These are phyloP conservation scores for Mastigias papua DNA, from an alignment of 30 jellyfish, hydroid and myxozoan species.

Conservation along the genomic window DNA sequence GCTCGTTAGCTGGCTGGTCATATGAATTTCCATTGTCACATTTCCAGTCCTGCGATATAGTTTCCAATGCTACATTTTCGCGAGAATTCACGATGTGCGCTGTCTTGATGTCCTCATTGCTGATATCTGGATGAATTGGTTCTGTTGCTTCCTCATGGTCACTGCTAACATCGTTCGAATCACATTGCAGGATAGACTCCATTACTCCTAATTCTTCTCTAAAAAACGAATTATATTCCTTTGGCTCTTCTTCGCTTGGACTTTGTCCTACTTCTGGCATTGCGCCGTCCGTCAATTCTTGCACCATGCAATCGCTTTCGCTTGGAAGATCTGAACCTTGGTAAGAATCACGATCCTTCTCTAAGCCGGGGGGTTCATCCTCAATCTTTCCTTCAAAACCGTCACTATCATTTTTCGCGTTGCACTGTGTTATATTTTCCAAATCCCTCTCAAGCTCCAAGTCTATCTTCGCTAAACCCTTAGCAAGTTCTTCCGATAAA, in stretches of 20 bases:
- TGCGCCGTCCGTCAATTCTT: background rate
- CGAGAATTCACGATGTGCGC: background rate
- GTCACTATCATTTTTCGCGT: background rate
- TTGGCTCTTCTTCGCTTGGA: slow-evolving; percentile 1
- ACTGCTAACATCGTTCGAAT: background rate
- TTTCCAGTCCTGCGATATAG: background rate
- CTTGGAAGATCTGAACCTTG: background rate
- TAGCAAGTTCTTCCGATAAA: slow-evolving; percentile 25
- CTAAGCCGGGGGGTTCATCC: background rate
- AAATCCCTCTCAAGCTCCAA: background rate
- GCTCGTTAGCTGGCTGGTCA: background rate
- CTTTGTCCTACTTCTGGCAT: slow-evolving; percentile 1
- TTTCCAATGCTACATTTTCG: background rate
- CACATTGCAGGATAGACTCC: background rate
- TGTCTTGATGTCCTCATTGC: slow-evolving; percentile 4
- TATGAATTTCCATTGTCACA: background rate
- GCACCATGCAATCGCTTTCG: background rate
- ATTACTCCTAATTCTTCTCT: background rate
- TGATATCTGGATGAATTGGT: background rate
- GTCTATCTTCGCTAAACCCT: background rate
- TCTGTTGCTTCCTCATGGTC: background rate
- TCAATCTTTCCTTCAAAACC: background rate
- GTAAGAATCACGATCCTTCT: background rate
- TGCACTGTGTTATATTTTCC: background rate
- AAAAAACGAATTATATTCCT: background rate